Evolutionary conservation across 2,797 vertebrate species (phyloP).

Genomic region (Xiphorhynchus erythropygius): DNA sequence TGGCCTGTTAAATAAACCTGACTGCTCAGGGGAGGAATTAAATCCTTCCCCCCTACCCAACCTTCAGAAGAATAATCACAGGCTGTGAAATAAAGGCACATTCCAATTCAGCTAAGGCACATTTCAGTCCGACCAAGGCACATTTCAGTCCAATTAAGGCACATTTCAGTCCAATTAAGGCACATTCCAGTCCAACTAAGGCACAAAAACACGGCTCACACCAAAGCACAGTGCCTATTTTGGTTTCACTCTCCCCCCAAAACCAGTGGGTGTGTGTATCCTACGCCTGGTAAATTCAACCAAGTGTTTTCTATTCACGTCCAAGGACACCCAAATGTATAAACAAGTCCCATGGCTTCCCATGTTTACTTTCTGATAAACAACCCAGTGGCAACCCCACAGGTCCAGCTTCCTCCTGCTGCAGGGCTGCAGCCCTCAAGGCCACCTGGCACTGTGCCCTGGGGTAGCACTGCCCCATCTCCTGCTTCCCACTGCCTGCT

Average conservation of each 20-base stretch:
- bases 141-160: background rate
- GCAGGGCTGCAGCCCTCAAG: slow-evolving; percentile 12
- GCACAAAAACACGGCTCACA: background rate
- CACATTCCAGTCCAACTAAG: background rate
- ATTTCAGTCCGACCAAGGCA: background rate
- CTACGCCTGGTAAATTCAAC: background rate
- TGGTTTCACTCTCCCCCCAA: background rate
- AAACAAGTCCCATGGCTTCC: background rate
- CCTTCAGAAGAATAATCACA: background rate
- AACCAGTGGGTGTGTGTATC: background rate
- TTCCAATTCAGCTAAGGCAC: background rate
- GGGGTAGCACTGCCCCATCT: background rate
- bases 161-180: background rate
- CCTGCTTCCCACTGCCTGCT: background rate
- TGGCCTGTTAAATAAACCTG: background rate
- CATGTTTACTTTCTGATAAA: background rate
- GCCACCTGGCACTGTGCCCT: background rate
- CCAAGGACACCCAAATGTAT: background rate
- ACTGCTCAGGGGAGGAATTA: background rate
- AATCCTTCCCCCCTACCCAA: background rate
- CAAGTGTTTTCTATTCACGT: background rate
- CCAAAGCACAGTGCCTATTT: background rate
- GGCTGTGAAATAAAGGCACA: background rate
- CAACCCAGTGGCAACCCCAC: background rate
- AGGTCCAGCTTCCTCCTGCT: background rate